phyloP scores from a whole-genome alignment of 92 coral and sea anemone species.

The Plumapathes pennacea region DNA sequence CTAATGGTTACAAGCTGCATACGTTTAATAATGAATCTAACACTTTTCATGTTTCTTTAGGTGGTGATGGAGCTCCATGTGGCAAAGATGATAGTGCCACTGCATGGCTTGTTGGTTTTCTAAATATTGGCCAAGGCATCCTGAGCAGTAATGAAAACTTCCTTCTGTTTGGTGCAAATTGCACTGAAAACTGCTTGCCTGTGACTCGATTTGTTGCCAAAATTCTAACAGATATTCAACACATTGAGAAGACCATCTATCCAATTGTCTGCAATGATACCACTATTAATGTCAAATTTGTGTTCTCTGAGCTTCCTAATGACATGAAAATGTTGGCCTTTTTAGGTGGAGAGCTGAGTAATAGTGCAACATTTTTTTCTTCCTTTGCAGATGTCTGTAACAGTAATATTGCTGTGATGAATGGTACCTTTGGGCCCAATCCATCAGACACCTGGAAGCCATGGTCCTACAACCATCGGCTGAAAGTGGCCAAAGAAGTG shows the following conservation, averaged over 20 bases:
- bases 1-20: constrained; percentile 8
- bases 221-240: constrained; percentile 19
- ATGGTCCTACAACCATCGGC: constrained; percentile 43
- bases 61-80: constrained; percentile 66
- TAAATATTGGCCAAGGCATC: constrained; percentile 39
- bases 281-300: constrained; percentile 36
- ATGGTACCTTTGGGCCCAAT: constrained; percentile 41
- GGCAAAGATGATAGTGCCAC: constrained; percentile 61
- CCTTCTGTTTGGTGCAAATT: constrained; percentile 54
- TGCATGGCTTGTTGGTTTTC: constrained; percentile 57
- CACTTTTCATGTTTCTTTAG: constrained; percentile 52
- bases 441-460: constrained; percentile 36
- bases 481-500: constrained; percentile 42
- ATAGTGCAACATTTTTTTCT: constrained; percentile 58
- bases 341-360: constrained; percentile 45
- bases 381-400: constrained; percentile 58
- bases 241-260: constrained; percentile 18
- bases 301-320: constrained; percentile 52
- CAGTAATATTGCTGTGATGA: constrained; percentile 3
- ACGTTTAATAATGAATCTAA: constrained; percentile 32
- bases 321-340: constrained; percentile 71
- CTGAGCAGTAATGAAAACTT: constrained; percentile 51
- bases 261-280: constrained; percentile 10
- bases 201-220: constrained; percentile 32
- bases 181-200: constrained; percentile 46